Evolutionary conservation across 1,140 invertebrate genomes (phyloP).

Genomic region (Drosophila teissieri): DNA sequence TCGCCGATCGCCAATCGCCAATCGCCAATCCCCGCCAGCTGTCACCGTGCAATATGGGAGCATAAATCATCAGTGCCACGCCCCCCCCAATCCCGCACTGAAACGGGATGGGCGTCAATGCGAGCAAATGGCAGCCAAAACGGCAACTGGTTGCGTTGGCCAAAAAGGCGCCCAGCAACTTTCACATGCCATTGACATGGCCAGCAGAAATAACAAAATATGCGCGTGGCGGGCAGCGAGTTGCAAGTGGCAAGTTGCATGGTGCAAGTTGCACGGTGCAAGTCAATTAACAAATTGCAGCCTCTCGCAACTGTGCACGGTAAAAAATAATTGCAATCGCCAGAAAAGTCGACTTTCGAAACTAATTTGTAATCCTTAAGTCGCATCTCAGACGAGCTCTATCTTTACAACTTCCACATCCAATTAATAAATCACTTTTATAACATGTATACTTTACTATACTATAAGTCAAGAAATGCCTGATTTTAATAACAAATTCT

Average conservation of each 20-base stretch:
- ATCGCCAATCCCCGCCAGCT: constrained; percentile 13
- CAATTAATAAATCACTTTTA: background rate
- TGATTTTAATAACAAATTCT: background rate
- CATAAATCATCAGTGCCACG: constrained; percentile 43
- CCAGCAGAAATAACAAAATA: background rate
- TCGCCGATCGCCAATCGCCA: background rate
- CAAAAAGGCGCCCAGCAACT: constrained; percentile 70
- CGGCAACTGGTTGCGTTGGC: constrained; percentile 43
- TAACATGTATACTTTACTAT: background rate
- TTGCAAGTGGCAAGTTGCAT: constrained; percentile 19
- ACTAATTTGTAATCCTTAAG: background rate
- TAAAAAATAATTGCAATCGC: constrained; percentile 15
- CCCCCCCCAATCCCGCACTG: constrained; percentile 18
- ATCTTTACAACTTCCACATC: background rate
- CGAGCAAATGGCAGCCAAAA: background rate
- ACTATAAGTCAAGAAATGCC: too few species aligned
- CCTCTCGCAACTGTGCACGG: constrained; percentile 14
- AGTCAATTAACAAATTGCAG: constrained; percentile 62
- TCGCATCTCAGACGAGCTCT: background rate
- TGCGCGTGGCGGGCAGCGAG: background rate
- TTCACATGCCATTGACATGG: constrained; percentile 77
- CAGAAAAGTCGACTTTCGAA: background rate
- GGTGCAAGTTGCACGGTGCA: constrained; percentile 28
- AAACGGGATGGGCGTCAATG: background rate
- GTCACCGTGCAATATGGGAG: constrained; percentile 42